Base-by-base conservation (phyloP, 1,140 invertebrate species). In the Dendrolimus kikuchii region DNA sequence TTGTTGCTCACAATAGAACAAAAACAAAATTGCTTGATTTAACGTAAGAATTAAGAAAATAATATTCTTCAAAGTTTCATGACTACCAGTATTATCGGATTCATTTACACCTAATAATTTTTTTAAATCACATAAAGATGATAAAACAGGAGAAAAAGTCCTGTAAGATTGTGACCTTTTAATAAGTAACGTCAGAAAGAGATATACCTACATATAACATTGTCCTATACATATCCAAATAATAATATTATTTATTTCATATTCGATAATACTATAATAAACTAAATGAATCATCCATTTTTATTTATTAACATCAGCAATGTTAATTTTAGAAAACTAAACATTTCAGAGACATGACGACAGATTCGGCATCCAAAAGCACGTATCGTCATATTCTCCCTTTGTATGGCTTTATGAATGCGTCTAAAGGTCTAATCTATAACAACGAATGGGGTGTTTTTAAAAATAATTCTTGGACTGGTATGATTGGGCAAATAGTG, bases 361-460 rank as follows among this genome's bases (percentile, higher is more conserved):
- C 90, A 23, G 90, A 92, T 57, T 79, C 88, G n/a, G 75, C 90
- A 37, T 79, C 90, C 5, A 92, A 91, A 74, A 83, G 88, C 6
- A 89, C 87, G 60, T 91, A 88, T 64, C 68, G 86, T 3, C 82
- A 89, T 62, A 73, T 89, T 3, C 51, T 81, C 49, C 78, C 86
- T 49, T 51, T 92, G 0, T 78, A 75, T 6, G 73, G 88, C 38
- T 88, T 89, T 39, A 66, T 92, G 60, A 92, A 92, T 67, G 90
- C 88, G 0, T 88, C 83, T 48, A 81, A 54, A 55, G 46, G 51
- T 0, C 38, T 67, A 5, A 51, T 68, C 5, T 81, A 65, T 46
- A 59, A 66, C 23, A 64, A 72, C 7, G 76, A 66, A 0, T 92
- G 91, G 91, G 91, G 91, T 2, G 89, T 89, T 51, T 58, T 57